Conservation (phyloP, 1,140 invertebrate genomes). For the Triops cancriformis region DNA sequence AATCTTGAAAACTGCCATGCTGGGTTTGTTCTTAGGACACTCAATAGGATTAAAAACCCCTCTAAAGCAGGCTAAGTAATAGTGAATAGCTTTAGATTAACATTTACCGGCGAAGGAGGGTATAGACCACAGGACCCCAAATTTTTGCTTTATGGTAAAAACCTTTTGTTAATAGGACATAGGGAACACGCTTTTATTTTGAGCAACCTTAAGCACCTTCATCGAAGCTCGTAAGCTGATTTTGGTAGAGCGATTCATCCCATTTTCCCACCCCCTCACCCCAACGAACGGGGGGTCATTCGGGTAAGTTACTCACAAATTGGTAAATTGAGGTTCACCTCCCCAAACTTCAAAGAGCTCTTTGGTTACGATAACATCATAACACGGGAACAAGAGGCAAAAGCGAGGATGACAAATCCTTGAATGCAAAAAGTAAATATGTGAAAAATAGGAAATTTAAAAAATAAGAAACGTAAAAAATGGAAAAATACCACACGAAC, state of each 20-base stretch:
- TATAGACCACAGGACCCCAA: background rate
- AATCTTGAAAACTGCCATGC: background rate
- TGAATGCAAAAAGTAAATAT: too few relatives aligned
- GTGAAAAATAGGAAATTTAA: too few relatives aligned
- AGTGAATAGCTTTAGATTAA: constrained; percentile 11
- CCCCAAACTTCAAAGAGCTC: background rate
- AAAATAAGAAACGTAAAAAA: too few relatives aligned
- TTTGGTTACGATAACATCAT: background rate
- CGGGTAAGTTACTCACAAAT: background rate
- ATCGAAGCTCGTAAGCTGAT: constrained; percentile 1
- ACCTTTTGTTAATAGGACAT: too few relatives aligned
- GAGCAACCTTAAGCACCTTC: background rate
- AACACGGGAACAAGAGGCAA: background rate
- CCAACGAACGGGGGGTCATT: background rate
- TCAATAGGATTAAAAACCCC: background rate
- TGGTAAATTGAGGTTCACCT: background rate
- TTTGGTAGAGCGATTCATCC: background rate
- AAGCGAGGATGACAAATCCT: too few relatives aligned
- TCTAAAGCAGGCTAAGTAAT: background rate
- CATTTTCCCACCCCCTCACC: background rate
- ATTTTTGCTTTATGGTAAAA: background rate
- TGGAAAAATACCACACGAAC: too few relatives aligned
- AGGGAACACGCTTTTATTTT: background rate
- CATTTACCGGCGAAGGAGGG: background rate
- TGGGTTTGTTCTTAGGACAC: background rate